Conservation (phyloP, 2,888 invertebrate genomes). For the Pogonocherus hispidulus region DNA sequence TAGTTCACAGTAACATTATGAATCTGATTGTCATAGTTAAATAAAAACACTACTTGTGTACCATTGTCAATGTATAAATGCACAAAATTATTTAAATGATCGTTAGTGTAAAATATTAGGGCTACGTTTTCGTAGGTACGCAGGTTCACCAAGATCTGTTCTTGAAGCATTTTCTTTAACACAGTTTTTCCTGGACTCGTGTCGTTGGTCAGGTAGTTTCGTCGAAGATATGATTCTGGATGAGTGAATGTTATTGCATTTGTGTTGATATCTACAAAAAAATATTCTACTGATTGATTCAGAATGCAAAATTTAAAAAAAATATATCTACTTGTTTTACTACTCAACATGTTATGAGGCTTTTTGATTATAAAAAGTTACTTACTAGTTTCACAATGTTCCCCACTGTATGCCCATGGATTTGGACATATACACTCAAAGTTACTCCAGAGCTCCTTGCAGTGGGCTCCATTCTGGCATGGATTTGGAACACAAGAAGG, state of each 20-base stretch:
- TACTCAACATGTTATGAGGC: too few relatives aligned
- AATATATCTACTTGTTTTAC: too few relatives aligned
- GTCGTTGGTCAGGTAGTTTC: conserved; percentile 77
- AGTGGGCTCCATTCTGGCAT: conserved; percentile 91
- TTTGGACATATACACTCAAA: conserved; percentile 94
- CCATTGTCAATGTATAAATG: conserved; percentile 88
- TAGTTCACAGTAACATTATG: conserved; percentile 84
- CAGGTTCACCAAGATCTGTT: conserved; percentile 89
- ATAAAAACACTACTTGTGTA: conserved; percentile 85
- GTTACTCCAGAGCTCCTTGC: conserved; percentile 92
- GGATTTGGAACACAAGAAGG: conserved; percentile 95
- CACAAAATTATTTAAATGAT: conserved; percentile 93
- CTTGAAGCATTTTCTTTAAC: conserved; percentile 81
- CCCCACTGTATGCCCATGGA: conserved; percentile 92
- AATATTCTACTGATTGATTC: too few relatives aligned
- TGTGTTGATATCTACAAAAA: conserved; percentile 83
- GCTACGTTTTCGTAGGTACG: conserved; percentile 88
- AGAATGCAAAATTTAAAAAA: too few relatives aligned
- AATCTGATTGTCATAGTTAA: conserved; percentile 86
- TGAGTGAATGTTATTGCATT: conserved; percentile 91
- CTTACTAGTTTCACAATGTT: conserved; percentile 91
- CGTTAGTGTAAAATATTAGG: conserved; percentile 90
- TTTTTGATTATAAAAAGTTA: too few relatives aligned
- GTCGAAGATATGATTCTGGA: conserved; percentile 83
- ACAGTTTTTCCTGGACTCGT: conserved; percentile 72